Percentiles rank a stretch among this genome's conserved stretches.
Evolutionary conservation across 2,113 vertebrate genomes (phyloP).

Genomic region (Trochalopteron elliotii): DNA sequence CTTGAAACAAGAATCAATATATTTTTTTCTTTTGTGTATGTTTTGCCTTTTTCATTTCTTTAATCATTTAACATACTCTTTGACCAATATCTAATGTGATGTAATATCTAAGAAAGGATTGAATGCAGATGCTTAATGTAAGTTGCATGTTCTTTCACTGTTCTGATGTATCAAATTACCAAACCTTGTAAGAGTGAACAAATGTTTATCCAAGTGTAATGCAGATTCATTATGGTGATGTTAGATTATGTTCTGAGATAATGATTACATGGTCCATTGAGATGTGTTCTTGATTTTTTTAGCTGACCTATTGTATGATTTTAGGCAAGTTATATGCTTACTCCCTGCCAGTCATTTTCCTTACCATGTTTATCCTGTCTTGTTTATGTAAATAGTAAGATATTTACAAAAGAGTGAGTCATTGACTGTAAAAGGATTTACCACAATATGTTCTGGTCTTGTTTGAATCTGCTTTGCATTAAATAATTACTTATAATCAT

Average conservation of each 20-base stretch:
- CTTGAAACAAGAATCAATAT: conserved; percentile 3
- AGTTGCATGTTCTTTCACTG: not conserved
- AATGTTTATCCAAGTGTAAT: conserved; percentile 37
- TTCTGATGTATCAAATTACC: not conserved
- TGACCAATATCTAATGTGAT: not conserved
- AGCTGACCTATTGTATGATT: not conserved
- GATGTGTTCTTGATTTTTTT: not conserved
- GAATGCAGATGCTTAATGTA: not conserved
- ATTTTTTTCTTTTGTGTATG: not conserved
- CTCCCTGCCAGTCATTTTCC: not conserved
- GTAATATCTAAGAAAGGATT: not conserved
- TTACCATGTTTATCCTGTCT: not conserved
- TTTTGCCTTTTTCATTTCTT: not conserved
- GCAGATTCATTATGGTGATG: conserved; percentile 1
- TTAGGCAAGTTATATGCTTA: not conserved
- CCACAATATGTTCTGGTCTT: not conserved
- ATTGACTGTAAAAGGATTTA: conserved; percentile 23
- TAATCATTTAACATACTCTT: not conserved
- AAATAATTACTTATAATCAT: conserved; percentile 15
- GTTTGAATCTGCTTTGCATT: not conserved
- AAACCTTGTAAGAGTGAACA: not conserved
- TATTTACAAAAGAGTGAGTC: not conserved
- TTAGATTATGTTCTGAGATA: conserved; percentile 10
- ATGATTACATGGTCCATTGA: not conserved
- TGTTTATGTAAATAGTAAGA: not conserved